A percentile compares a stretch with the other conserved stretches of the same genome.
Evolutionary conservation across 2,113 vertebrate genomes (phyloP).

Genomic region (Vulpes ferrilata): DNA sequence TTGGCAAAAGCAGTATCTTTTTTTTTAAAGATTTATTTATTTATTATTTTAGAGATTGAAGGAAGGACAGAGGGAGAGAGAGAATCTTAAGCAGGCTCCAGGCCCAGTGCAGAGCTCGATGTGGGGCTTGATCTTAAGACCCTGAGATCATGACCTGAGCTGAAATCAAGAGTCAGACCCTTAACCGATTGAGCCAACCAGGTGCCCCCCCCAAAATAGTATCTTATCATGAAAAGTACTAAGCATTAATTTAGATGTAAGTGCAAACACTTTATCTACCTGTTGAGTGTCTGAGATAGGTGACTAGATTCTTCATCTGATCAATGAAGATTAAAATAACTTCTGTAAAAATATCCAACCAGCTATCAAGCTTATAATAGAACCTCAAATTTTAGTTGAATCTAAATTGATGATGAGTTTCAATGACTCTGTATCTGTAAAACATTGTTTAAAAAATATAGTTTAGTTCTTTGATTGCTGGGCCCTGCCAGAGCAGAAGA

Average conservation of each 20-base stretch:
- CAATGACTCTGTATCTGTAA: background rate
- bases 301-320: background rate
- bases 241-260: background rate
- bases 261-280: background rate
- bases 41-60: too few species aligned
- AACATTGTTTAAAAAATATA: background rate
- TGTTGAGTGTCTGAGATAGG: background rate
- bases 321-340: background rate
- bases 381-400: background rate
- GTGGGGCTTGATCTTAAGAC: too few species aligned
- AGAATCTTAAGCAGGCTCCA: too few species aligned
- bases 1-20: background rate
- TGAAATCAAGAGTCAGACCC: too few species aligned
- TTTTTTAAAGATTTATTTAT: too few species aligned
- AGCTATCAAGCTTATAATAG: background rate
- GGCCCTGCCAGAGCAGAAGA: background rate
- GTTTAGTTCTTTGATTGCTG: background rate
- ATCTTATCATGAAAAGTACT: background rate
- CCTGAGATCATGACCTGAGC: too few species aligned
- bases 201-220: background rate
- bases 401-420: constrained; percentile 11
- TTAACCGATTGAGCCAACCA: too few species aligned
- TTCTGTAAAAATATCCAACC: background rate
- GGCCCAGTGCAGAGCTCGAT: too few species aligned
- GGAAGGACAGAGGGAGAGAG: too few species aligned